Conservation (phyloP, 2,888 invertebrate genomes). For the Gryllus longicercus region DNA sequence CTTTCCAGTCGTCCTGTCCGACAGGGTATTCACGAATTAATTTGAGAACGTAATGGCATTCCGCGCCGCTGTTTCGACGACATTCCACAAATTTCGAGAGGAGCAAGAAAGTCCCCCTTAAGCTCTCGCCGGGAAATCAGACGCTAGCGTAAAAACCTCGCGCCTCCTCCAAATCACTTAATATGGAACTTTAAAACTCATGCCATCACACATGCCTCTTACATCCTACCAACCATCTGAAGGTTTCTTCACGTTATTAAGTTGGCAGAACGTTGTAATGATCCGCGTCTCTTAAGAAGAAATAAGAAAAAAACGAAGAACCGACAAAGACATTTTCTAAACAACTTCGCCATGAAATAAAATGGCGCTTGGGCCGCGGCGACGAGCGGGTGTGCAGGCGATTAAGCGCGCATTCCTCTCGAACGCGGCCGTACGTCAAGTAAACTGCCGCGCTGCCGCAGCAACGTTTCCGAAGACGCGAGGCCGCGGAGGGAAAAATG, state of each 20-base stretch:
- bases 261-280: conserved; percentile 17
- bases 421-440: neutral
- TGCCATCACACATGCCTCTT: conserved; percentile 1
- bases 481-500: neutral
- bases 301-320: neutral
- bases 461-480: neutral
- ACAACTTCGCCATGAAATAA: neutral
- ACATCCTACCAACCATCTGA: neutral
- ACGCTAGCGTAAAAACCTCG: neutral
- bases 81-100: neutral
- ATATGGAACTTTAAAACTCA: conserved; percentile 9
- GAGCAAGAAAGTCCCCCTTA: neutral
- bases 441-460: neutral
- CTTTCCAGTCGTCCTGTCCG: conserved; percentile 21
- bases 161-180: neutral
- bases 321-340: conserved; percentile 17
- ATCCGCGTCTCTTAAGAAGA: neutral
- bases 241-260: conserved; percentile 17
- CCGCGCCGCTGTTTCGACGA: conserved; percentile 22
- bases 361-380: neutral
- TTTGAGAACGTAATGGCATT: conserved; percentile 33
- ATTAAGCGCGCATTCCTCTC: neutral
- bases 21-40: conserved; percentile 32
- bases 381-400: neutral
- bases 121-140: neutral